Evolutionary conservation across 2,113 vertebrate genomes (phyloP), one percentile per base, ranked within the genome.

Genomic region (Dolichotis patagonum): DNA sequence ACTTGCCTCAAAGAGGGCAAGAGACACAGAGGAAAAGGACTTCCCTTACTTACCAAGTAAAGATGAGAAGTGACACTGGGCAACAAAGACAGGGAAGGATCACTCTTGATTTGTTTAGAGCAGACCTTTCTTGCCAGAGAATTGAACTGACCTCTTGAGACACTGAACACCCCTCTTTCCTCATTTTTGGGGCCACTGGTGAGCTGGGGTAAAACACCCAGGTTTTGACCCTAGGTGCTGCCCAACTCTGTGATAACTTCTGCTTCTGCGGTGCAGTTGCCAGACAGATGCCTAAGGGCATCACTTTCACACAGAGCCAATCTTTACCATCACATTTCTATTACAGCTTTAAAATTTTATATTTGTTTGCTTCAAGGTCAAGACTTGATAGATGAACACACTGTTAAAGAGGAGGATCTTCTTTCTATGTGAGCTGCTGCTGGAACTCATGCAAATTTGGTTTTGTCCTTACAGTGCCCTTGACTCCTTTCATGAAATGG

Each of bases 151-250:
- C 10, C 3, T 3, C 11, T 71, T 54, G 12, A 54, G 69, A 38
- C 7, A 3, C 0, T 2, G 14, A 41, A n/a, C 28, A 16, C 0
- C 6, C 6, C 22, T 49, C 9, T 78, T 19, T 24, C 26, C n/a
- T n/a, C 38, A 14, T 52, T 67, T 32, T 1, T 35, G 62, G n/a
- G 4, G 41, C 19, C 69, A 30, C 28, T 75, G 43, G 85, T 63
- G n/a, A 5, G 32, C 22, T 86, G 24, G 13, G 49, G 14, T 41
- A 32, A 49, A 49, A 30, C 63, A 54, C 62, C 52, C 28, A 81
- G 2, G 46, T 62, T 67, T n/a, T 35, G 56, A 75, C 80, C 67
- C 80, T 78, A 58, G 5, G 60, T 56, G 38, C 52, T 28, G n/a
- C 38, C 62, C 17, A 4, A 67, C 19, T 38, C 24, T 13, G 32